Percentiles rank a stretch among this genome's conserved stretches.
Conservation (phyloP, 2,888 invertebrate genomes). For the Dichetophora obliterata region DNA sequence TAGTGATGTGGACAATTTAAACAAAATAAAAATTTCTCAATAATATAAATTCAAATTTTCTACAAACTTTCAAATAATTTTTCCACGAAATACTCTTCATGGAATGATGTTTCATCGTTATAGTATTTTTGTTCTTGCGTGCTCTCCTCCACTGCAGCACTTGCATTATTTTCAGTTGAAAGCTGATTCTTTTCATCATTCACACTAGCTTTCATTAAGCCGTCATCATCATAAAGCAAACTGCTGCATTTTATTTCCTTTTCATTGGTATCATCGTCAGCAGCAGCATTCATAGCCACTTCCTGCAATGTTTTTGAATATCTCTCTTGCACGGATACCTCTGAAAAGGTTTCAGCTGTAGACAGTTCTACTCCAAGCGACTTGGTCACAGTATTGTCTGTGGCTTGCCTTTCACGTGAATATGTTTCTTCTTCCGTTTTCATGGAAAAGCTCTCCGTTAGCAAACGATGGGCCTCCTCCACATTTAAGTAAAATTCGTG, state of each 20-base stretch:
- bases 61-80: constrained; percentile 19
- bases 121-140: neutral
- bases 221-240: constrained; percentile 1
- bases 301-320: neutral
- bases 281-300: constrained; percentile 39
- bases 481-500: constrained; percentile 60
- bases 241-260: constrained; percentile 24
- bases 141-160: neutral
- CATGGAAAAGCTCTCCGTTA: constrained; percentile 61
- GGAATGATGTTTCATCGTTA: constrained; percentile 14
- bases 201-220: too few species aligned
- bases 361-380: neutral
- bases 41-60: neutral
- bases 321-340: neutral
- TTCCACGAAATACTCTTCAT: constrained; percentile 28
- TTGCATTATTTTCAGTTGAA: neutral
- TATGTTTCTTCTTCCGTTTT: constrained; percentile 41
- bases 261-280: constrained; percentile 36
- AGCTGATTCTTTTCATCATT: too few species aligned
- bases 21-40: too few species aligned
- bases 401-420: neutral
- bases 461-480: constrained; percentile 61
- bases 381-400: neutral
- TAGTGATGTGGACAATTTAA: neutral
- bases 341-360: neutral